Evolutionary conservation across 2,888 invertebrate species (phyloP).

Genomic region (Subacronicta megacephala): DNA sequence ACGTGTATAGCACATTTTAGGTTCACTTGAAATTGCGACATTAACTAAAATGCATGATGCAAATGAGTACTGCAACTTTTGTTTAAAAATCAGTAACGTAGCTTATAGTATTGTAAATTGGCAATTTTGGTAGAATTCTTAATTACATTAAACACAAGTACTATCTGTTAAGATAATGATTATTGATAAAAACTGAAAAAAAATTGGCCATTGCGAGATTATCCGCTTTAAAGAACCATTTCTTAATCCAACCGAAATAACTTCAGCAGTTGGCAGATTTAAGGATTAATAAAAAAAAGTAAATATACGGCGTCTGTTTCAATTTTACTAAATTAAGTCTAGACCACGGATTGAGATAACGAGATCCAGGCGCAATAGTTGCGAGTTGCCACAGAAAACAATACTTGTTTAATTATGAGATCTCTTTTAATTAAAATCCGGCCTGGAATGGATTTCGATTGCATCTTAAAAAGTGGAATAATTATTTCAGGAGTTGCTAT

Average conservation of each 20-base stretch:
- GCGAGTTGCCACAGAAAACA: constrained; percentile 31
- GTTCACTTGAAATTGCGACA: too few relatives aligned
- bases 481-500: not conserved
- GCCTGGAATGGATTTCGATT: constrained; percentile 32
- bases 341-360: constrained; percentile 47
- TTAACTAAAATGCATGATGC: too few relatives aligned
- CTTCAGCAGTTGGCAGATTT: constrained; percentile 33
- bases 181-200: too few relatives aligned
- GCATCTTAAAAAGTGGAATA: constrained; percentile 21
- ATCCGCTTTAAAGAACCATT: constrained; percentile 25
- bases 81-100: too few relatives aligned
- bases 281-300: constrained; percentile 52
- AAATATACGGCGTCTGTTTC: constrained; percentile 45
- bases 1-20: too few relatives aligned
- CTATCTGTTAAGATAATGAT: too few relatives aligned
- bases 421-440: constrained; percentile 54
- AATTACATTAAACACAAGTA: too few relatives aligned
- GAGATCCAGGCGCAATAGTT: constrained; percentile 44
- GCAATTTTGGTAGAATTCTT: too few relatives aligned
- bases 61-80: too few relatives aligned
- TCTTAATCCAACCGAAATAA: constrained; percentile 42
- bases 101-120: too few relatives aligned
- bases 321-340: constrained; percentile 51
- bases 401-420: constrained; percentile 53
- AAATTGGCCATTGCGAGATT: too few relatives aligned